Percentiles rank a stretch among this genome's conserved stretches.
phyloP scores from a whole-genome alignment of 2,797 vertebrate species.

The Chaetophractus vellerosus region DNA sequence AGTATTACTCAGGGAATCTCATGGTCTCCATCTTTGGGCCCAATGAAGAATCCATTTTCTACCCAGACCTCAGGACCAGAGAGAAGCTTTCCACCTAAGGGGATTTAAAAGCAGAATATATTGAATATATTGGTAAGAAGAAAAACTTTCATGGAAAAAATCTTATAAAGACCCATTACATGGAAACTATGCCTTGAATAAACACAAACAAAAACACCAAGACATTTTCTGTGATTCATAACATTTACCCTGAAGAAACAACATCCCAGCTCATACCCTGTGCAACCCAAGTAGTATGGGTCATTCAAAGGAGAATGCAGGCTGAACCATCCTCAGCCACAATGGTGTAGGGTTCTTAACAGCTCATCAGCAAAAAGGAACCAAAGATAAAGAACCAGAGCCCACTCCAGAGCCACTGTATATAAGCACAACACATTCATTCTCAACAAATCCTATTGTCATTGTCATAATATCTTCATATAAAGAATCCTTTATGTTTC shows the following conservation, averaged over 20 bases:
- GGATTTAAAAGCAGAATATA: constrained; percentile 32
- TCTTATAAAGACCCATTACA: constrained; percentile 2
- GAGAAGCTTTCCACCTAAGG: not conserved
- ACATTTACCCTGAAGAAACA: constrained; percentile 39
- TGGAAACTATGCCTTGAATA: not conserved
- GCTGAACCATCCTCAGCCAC: constrained; percentile 21
- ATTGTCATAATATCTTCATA: not conserved
- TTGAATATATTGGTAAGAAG: constrained; percentile 30
- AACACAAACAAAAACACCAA: constrained; percentile 20
- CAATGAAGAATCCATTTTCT: constrained; percentile 3
- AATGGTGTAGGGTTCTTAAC: not conserved
- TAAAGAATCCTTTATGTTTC: constrained; percentile 19
- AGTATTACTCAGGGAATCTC: not conserved
- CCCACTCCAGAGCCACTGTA: not conserved
- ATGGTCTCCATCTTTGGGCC: not conserved
- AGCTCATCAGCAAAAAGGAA: constrained; percentile 14
- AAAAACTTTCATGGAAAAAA: not conserved
- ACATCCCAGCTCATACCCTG: not conserved
- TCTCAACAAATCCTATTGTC: constrained; percentile 9
- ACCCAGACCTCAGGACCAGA: not conserved
- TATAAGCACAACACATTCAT: not conserved
- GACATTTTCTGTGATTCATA: not conserved
- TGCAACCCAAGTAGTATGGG: not conserved
- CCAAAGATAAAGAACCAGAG: not conserved
- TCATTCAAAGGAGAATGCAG: constrained; percentile 28